A percentile compares a stretch with the other conserved stretches of the same genome.
Evolutionary conservation across 2,797 vertebrate genomes (phyloP).

Genomic region (Chelonia mydas): DNA sequence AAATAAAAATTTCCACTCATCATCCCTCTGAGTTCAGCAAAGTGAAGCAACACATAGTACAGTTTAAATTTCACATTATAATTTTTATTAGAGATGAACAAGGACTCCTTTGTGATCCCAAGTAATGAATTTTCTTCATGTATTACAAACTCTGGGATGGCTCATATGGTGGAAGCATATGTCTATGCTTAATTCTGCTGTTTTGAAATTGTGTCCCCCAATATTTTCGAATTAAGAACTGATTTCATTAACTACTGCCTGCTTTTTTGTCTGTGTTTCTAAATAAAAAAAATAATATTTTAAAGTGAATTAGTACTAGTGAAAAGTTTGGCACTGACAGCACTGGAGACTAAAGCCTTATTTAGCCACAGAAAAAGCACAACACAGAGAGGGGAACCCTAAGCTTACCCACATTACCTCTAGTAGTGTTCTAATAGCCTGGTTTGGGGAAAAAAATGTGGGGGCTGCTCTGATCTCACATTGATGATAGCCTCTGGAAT

Average conservation of each 20-base stretch:
- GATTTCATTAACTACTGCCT: background rate
- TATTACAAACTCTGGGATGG: constrained; percentile 27
- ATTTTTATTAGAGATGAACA: constrained; percentile 37
- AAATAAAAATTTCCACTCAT: background rate
- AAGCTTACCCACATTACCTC: background rate
- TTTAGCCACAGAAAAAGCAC: background rate
- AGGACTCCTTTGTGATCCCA: constrained; percentile 49
- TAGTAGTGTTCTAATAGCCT: background rate
- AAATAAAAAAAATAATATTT: background rate
- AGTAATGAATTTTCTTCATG: constrained; percentile 57
- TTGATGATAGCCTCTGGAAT: background rate
- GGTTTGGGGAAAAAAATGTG: background rate
- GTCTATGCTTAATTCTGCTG: constrained; percentile 45
- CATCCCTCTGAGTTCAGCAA: background rate
- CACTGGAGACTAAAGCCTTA: background rate
- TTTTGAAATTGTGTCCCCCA: constrained; percentile 37
- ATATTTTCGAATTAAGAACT: constrained; percentile 42
- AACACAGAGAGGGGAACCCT: background rate
- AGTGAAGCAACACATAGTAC: background rate
- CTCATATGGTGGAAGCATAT: constrained; percentile 57
- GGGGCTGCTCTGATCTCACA: background rate
- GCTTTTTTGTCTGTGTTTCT: constrained; percentile 2
- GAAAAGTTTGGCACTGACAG: background rate
- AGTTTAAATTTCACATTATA: background rate
- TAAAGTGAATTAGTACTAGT: background rate